Conservation (phyloP, 2,797 vertebrate species). For the Phoxinus dragarum region DNA sequence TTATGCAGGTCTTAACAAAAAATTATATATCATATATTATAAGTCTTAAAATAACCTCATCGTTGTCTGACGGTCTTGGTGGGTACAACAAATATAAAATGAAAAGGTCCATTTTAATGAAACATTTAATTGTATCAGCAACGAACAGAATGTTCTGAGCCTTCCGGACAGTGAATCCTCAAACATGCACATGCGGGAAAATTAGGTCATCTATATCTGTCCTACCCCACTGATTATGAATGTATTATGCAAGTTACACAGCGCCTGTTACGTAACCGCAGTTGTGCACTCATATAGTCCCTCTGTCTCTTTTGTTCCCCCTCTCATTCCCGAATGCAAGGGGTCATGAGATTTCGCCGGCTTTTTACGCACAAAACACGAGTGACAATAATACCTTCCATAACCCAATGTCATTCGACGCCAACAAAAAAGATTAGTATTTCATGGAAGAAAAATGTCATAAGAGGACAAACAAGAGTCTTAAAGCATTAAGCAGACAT, state of each 20-base stretch:
- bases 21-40: background rate
- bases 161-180: constrained; percentile 67
- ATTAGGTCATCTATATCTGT: constrained; percentile 80
- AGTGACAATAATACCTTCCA: constrained; percentile 15
- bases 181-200: constrained; percentile 67
- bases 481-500: constrained; percentile 14
- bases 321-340: background rate
- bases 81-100: background rate
- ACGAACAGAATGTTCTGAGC: constrained; percentile 38
- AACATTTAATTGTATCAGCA: constrained; percentile 43
- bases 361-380: constrained; percentile 25
- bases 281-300: constrained; percentile 54
- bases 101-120: constrained; percentile 8
- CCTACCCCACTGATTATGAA: constrained; percentile 73
- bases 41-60: constrained; percentile 11
- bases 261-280: constrained; percentile 75
- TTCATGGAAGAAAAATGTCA: constrained; percentile 2
- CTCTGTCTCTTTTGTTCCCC: constrained; percentile 30
- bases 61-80: background rate
- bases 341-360: constrained; percentile 6
- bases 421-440: constrained; percentile 25
- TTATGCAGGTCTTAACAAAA: background rate
- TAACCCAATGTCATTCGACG: constrained; percentile 15
- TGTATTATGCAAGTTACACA: constrained; percentile 76
- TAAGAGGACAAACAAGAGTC: constrained; percentile 22